phyloP scores from a whole-genome alignment of 1,140 invertebrate species.

The Megathymus violae region DNA sequence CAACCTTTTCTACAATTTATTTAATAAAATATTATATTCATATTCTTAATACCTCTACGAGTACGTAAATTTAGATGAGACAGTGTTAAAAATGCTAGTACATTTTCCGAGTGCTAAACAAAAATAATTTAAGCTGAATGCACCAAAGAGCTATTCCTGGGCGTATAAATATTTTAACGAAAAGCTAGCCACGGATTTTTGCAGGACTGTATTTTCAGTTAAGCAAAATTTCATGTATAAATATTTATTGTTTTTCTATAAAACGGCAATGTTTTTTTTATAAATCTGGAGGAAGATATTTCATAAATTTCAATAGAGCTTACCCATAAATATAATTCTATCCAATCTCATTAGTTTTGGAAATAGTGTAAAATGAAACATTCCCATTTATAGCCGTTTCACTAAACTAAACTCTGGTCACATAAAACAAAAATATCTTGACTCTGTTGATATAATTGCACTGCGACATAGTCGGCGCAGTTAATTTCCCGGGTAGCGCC shows the following conservation, averaged over 20 bases:
- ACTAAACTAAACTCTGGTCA: conserved; percentile 7
- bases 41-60: not conserved
- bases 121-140: conserved; percentile 23
- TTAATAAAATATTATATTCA: no score
- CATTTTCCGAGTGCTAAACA: conserved; percentile 16
- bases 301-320: no score
- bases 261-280: no score
- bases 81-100: not conserved
- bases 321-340: no score
- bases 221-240: conserved; percentile 20
- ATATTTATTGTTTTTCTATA: no score
- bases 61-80: no score
- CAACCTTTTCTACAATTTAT: no score
- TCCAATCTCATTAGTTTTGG: no score
- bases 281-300: no score
- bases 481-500: conserved; percentile 21
- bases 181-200: conserved; percentile 19
- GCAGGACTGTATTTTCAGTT: not conserved
- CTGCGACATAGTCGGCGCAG: conserved; percentile 7
- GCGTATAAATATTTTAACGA: conserved; percentile 28
- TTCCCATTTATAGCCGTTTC: conserved; percentile 7
- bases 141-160: conserved; percentile 27
- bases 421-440: conserved; percentile 32
- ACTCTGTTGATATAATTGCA: conserved; percentile 21
- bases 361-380: no score